These are phyloP conservation scores for Simalia tracyae DNA, from an alignment of 2,797 vertebrate species.

Conservation along the genomic window DNA sequence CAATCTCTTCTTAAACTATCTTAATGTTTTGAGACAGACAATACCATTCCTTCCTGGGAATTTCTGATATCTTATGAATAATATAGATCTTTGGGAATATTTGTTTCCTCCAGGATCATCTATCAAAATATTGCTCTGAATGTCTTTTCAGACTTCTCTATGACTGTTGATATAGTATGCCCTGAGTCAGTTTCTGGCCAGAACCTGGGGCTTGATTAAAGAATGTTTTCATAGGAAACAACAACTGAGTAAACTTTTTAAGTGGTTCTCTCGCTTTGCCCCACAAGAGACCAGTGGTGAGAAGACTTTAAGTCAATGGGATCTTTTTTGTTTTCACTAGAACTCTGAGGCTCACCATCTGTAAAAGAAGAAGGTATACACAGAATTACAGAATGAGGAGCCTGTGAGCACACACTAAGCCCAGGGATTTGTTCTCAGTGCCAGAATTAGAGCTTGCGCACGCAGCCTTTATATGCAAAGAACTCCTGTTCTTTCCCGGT, in stretches of 20 bases:
- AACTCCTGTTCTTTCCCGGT: background rate
- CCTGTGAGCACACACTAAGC: background rate
- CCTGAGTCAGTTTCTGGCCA: background rate
- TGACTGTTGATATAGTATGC: background rate
- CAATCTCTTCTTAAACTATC: conserved; percentile 28
- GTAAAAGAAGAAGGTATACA: background rate
- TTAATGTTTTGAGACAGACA: conserved; percentile 10
- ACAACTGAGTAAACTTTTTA: background rate
- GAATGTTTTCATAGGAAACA: background rate
- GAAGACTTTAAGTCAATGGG: background rate
- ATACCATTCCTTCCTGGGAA: conserved; percentile 27
- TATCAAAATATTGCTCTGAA: background rate
- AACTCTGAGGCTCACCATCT: background rate
- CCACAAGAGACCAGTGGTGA: background rate
- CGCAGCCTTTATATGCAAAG: background rate
- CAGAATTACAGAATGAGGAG: background rate
- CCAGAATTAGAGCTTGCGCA: background rate
- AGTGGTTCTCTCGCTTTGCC: background rate
- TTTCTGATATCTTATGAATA: conserved; percentile 24
- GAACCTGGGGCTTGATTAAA: background rate
- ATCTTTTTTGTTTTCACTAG: background rate
- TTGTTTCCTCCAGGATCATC: conserved; percentile 46
- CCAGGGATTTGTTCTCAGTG: background rate
- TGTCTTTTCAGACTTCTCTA: background rate
- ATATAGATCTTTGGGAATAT: conserved; percentile 33